Evolutionary conservation across 1,140 invertebrate genomes (phyloP).

Genomic region (Heliothis subflexa): DNA sequence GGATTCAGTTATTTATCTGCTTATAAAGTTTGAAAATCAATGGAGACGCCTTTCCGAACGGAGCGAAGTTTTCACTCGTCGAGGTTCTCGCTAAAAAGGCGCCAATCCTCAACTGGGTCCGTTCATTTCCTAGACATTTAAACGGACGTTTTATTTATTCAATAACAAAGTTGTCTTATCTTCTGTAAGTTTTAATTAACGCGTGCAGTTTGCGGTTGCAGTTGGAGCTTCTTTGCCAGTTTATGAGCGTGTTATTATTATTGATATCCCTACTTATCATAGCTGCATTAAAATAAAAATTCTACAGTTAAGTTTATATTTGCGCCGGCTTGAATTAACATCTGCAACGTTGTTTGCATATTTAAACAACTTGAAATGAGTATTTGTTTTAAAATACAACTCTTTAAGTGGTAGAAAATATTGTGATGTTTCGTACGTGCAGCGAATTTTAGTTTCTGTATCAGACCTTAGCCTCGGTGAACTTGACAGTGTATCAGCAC

Average conservation of each 20-base stretch:
- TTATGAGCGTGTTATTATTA: constrained; percentile 29
- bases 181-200: constrained; percentile 62
- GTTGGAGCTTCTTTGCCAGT: constrained; percentile 13
- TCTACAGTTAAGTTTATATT: neutral
- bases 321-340: constrained; percentile 25
- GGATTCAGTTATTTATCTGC: constrained; percentile 45
- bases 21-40: constrained; percentile 46
- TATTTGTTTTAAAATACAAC: constrained; percentile 17
- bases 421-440: constrained; percentile 15
- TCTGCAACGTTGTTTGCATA: constrained; percentile 37
- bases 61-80: constrained; percentile 43
- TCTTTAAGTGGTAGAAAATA: constrained; percentile 9
- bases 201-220: constrained; percentile 51
- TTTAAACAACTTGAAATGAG: constrained; percentile 9
- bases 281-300: constrained; percentile 14
- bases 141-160: constrained; percentile 68
- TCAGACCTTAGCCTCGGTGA: too few relatives aligned
- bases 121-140: constrained; percentile 61
- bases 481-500: too few relatives aligned
- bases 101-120: constrained; percentile 28
- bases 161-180: constrained; percentile 59
- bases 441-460: too few relatives aligned
- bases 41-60: neutral
- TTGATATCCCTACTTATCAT: constrained; percentile 6
- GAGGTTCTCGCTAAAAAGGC: constrained; percentile 44